phyloP scores from a whole-genome alignment of 1,140 invertebrate species.

The Leptoteleia sp. region DNA sequence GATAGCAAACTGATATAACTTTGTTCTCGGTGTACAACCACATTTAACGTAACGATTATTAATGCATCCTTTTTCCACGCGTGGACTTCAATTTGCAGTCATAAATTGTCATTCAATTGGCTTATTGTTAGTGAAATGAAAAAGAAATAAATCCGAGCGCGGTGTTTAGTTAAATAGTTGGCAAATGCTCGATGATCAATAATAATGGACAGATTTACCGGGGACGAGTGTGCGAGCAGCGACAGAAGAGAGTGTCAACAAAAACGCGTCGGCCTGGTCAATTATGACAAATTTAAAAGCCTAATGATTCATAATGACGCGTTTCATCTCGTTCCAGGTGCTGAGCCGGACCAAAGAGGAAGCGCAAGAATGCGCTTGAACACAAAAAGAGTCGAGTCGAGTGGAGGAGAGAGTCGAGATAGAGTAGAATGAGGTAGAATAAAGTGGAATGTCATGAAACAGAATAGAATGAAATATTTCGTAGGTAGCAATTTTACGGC shows the following conservation, averaged over 20 bases:
- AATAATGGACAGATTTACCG: conserved; percentile 22
- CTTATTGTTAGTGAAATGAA: too few relatives aligned
- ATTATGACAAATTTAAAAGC: conserved; percentile 67
- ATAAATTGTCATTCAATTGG: too few relatives aligned
- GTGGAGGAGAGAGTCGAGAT: conserved; percentile 36
- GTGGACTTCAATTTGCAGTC: too few relatives aligned
- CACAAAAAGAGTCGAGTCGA: conserved; percentile 54
- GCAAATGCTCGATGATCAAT: too few relatives aligned
- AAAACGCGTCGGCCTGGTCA: conserved; percentile 39
- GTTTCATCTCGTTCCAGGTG: conserved; percentile 47
- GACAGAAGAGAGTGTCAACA: conserved; percentile 42
- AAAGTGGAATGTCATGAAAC: conserved; percentile 64
- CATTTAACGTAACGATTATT: too few relatives aligned
- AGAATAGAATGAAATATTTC: conserved; percentile 80
- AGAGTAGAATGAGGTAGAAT: conserved; percentile 33
- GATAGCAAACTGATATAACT: too few relatives aligned
- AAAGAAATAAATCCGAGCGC: too few relatives aligned
- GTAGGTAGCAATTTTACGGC: conserved; percentile 80
- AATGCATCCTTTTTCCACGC: too few relatives aligned
- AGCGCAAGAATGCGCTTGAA: conserved; percentile 27
- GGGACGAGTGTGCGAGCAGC: conserved; percentile 12
- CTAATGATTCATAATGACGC: conserved; percentile 65
- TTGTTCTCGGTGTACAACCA: too few relatives aligned
- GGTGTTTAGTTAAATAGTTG: too few relatives aligned
- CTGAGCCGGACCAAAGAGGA: not conserved